Evolutionary conservation across 2,797 vertebrate genomes (phyloP), one percentile per base, ranked within the genome.

Genomic region (Sebastes melanostomus): DNA sequence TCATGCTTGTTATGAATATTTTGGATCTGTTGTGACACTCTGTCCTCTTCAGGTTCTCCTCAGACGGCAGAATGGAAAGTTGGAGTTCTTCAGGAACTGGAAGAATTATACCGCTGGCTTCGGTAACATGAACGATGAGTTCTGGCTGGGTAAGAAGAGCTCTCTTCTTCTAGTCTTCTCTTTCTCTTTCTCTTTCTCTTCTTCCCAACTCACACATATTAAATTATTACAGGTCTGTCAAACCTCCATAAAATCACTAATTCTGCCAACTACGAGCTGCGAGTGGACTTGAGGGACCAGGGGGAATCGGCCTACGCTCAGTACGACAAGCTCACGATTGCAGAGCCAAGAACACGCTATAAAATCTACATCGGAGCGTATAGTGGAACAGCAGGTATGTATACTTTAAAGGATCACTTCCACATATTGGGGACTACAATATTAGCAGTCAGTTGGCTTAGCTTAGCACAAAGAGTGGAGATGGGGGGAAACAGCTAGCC

Each of bases 1-100:
- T 22, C 4, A 13, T 8, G 70, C 46, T 73, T 65, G 71, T 71
- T 75, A 13, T 46, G 62, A 68, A 80, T 52, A 16, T n/a, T 46
- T 13, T 54, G 54, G 69, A 68, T 50, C 18, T 66, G 80, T 38
- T 71, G 69, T 87, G 71, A 83, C 62, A 14, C 75, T 80, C 6
- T 1, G 1, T 71, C 30, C 61, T 88, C 77, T 52, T 11, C 78
- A 99, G 98, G 97, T 99, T 79, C 96, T 98, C 85, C 93, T 99
- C 88, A 95, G 98, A 86, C 97, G 98, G 52, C 97, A 97, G 88
- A 96, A 96, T 1, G 98, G 98, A 72, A 96, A 91, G 14, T 90
- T 97, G 68, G 95, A 99, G 46, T 99, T 99, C 95, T 97, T 96
- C 87, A 96, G 85, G 92, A 97, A 98, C 93, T 99, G 98, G 98